Base-by-base conservation (phyloP, 2,888 invertebrate species). In the Adela reaumurella region DNA sequence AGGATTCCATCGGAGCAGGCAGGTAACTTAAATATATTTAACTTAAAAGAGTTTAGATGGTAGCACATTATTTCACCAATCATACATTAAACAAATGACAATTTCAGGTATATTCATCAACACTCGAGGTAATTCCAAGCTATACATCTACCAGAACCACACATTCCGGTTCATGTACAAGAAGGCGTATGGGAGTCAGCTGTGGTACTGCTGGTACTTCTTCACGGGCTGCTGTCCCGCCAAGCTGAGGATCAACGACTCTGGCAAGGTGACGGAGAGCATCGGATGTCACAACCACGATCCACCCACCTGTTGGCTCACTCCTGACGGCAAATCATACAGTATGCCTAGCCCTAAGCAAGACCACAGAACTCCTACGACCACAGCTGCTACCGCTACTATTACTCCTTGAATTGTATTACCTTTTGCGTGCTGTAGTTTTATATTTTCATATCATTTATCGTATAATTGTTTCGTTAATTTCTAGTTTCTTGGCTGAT, bases 131-230 rank as follows among this genome's bases (percentile, higher is more conserved):
- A 78, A 78, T 62, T 78, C 78, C 2, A 78, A 78, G 58, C 58
- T 78, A 48, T 78, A 76, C 53, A 78, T 78, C 55, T 78, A 78
- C 52, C 77, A 78, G 59, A 78, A 78, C 56, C 78, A 78, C 55
- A 78, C 78, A 56, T 78, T 78, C 62, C 67, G 78, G 54, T 78
- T 78, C 51, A 78, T 78, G 78, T 78, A 78, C 55, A 78, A 78
- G 56, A 76, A 77, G 52, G 78, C 77, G 6, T 78, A 74, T 58
- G 78, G 78, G n/a, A 78, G 78, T 57, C 78, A 78, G 50, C 59
- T 78, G 2, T 78, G 78, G 78, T 78, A 78, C 51, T 78, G 78
- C 54, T 78, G 78, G 78, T 77, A 72, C 53, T 78, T 78, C 70
- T 78, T 78, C 62, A 78, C 74, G 46, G 59, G 77, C 50, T 77